Evolutionary conservation across 2,888 invertebrate genomes (phyloP).

Genomic region (Xanthostigma xanthostigma): DNA sequence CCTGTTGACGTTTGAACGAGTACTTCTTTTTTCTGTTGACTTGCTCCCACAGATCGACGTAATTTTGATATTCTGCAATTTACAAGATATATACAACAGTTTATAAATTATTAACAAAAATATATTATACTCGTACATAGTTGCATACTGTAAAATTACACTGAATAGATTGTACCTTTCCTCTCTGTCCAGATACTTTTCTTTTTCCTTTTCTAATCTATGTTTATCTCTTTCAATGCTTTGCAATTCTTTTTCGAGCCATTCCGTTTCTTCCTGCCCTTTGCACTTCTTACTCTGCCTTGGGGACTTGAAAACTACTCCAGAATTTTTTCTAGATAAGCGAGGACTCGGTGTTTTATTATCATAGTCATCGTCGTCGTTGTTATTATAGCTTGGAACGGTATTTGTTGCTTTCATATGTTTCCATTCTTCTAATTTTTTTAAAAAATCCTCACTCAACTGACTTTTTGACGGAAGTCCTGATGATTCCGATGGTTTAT

Average conservation of each 20-base stretch:
- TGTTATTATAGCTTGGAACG: slow-evolving; percentile 34
- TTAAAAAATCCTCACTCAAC: slow-evolving; percentile 67
- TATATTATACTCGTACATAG: too few species aligned
- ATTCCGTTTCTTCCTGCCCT: slow-evolving; percentile 33
- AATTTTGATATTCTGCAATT: slow-evolving; percentile 36
- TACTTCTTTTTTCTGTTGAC: slow-evolving; percentile 48
- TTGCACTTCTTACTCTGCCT: slow-evolving; percentile 24
- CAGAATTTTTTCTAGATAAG: slow-evolving; percentile 23
- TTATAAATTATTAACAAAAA: not conserved
- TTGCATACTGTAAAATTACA: too few species aligned
- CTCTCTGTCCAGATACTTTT: slow-evolving; percentile 48
- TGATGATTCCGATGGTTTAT: slow-evolving; percentile 11
- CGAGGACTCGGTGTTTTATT: slow-evolving; percentile 25
- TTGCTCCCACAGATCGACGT: slow-evolving; percentile 36
- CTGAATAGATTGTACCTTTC: slow-evolving; percentile 28
- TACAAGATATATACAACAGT: slow-evolving; percentile 2
- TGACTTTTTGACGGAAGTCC: slow-evolving; percentile 43
- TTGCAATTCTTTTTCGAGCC: slow-evolving; percentile 41
- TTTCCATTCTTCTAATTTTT: slow-evolving; percentile 78
- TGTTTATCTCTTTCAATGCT: slow-evolving; percentile 46
- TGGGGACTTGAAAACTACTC: slow-evolving; percentile 12
- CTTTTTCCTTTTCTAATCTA: slow-evolving; percentile 40
- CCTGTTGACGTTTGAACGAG: slow-evolving; percentile 71
- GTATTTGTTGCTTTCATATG: slow-evolving; percentile 51
- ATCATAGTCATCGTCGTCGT: slow-evolving; percentile 15